These are phyloP conservation scores for Virgularia gustaviana DNA, from an alignment of 92 coral and sea anemone species.

Conservation along the genomic window DNA sequence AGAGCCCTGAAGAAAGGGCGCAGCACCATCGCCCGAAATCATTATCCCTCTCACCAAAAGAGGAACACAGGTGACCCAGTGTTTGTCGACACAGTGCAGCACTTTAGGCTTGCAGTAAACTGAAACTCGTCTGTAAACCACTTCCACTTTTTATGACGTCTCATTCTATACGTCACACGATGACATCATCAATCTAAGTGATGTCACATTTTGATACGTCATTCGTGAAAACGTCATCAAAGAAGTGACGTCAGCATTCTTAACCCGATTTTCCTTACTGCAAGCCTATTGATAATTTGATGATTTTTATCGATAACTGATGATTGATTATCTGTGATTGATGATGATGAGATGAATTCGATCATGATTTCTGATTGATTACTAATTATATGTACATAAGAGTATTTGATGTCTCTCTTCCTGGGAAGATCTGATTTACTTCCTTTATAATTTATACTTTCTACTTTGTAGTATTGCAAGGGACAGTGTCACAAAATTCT, in stretches of 20 bases:
- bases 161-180: too few species aligned
- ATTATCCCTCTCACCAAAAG: conserved; percentile 32
- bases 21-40: conserved; percentile 40
- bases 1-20: neutral
- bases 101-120: conserved; percentile 24
- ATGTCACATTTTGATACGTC: too few species aligned
- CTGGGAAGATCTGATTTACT: conserved; percentile 38
- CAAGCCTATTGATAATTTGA: conserved; percentile 11
- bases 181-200: too few species aligned
- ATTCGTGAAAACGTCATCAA: too few species aligned
- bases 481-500: too few species aligned
- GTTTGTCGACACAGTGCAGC: conserved; percentile 2
- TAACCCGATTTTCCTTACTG: too few species aligned
- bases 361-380: too few species aligned
- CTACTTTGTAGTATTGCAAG: neutral
- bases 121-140: neutral
- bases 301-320: conserved; percentile 25
- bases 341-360: neutral
- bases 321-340: conserved; percentile 37
- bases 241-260: too few species aligned
- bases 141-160: too few species aligned
- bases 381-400: too few species aligned
- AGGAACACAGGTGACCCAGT: conserved; percentile 23
- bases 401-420: too few species aligned
- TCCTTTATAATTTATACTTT: neutral